Evolutionary conservation across 2,113 vertebrate species (phyloP).

Genomic region (Nibea albiflora): DNA sequence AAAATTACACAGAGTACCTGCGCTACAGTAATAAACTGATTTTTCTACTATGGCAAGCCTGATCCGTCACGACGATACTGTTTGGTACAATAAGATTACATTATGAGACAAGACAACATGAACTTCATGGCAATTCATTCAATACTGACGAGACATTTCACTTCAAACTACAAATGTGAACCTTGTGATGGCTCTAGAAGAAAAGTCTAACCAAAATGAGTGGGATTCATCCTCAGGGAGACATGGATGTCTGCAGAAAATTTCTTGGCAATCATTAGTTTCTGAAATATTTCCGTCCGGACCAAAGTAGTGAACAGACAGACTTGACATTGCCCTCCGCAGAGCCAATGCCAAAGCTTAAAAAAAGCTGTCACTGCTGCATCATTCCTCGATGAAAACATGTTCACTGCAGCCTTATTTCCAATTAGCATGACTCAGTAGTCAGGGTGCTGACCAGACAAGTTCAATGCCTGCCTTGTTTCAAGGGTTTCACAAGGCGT

Average conservation of each 20-base stretch:
- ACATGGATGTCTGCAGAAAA: background rate
- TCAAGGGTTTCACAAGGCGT: slow-evolving; percentile 49
- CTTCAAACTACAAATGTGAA: background rate
- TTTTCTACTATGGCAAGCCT: background rate
- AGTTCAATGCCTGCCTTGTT: slow-evolving; percentile 55
- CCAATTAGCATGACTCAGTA: slow-evolving; percentile 53
- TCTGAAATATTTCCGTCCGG: background rate
- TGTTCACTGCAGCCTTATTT: slow-evolving; percentile 30
- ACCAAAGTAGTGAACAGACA: background rate
- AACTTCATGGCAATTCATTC: background rate
- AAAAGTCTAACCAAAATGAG: background rate
- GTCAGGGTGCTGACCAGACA: slow-evolving; percentile 59
- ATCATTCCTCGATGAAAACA: slow-evolving; percentile 4
- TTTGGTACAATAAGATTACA: background rate
- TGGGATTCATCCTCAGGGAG: background rate
- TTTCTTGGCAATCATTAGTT: background rate
- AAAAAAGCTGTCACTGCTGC: background rate
- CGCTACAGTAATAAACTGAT: background rate
- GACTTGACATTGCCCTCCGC: background rate
- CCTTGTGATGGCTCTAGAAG: background rate
- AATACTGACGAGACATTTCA: background rate
- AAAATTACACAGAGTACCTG: background rate
- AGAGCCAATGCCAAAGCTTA: background rate
- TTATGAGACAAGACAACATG: background rate
- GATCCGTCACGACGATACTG: background rate